phyloP scores from a whole-genome alignment of 2,888 invertebrate genomes.

The Thyatira batis region DNA sequence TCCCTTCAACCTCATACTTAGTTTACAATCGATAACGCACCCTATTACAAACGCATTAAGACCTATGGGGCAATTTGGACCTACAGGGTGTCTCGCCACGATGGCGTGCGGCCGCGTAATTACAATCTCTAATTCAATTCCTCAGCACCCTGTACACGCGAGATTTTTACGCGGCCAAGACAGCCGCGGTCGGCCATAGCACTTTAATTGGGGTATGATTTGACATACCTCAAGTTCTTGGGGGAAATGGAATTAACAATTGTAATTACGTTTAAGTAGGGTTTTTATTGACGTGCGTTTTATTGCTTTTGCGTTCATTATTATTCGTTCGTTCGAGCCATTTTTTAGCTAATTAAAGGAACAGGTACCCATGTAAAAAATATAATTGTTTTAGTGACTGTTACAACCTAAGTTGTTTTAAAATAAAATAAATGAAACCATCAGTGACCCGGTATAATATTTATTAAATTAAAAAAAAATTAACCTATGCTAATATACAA shows the following conservation, averaged over 20 bases:
- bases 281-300: not conserved
- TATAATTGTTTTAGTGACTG: too few relatives aligned
- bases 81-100: slow-evolving; percentile 4
- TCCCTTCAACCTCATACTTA: too few relatives aligned
- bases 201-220: slow-evolving; percentile 21
- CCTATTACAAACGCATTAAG: slow-evolving; percentile 5
- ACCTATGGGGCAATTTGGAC: slow-evolving; percentile 5
- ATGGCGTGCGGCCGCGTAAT: slow-evolving; percentile 27
- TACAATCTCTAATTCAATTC: slow-evolving; percentile 48
- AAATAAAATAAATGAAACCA: too few relatives aligned
- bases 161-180: slow-evolving; percentile 27
- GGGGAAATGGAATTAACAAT: not conserved
- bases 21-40: not conserved
- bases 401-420: too few relatives aligned
- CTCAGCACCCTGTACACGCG: slow-evolving; percentile 31
- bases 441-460: too few relatives aligned
- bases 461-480: too few relatives aligned
- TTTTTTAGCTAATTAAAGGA: too few relatives aligned
- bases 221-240: slow-evolving; percentile 17
- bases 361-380: too few relatives aligned
- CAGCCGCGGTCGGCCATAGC: slow-evolving; percentile 10
- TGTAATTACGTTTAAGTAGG: not conserved
- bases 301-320: not conserved
- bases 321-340: not conserved
- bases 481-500: too few relatives aligned